A percentile compares a stretch with the other conserved stretches of the same genome.
Evolutionary conservation across 2,888 invertebrate species (phyloP).

Genomic region (Elegia similella): DNA sequence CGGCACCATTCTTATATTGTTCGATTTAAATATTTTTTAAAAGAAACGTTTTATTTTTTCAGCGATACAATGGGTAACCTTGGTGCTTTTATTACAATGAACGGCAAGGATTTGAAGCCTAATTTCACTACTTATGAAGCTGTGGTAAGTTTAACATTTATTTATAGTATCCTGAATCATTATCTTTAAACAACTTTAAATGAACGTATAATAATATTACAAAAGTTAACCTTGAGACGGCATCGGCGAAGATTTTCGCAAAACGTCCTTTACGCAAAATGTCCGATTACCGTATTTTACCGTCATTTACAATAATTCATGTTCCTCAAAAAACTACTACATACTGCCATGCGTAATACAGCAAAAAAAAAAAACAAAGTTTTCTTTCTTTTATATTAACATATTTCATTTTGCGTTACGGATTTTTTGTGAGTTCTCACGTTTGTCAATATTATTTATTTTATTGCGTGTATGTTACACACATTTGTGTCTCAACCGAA

Average conservation of each 20-base stretch:
- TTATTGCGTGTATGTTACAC: neutral
- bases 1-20: no score
- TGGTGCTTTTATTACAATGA: constrained; percentile 98
- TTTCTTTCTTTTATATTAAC: neutral
- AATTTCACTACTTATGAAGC: constrained; percentile 95
- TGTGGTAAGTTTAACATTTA: constrained; percentile 86
- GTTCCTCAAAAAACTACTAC: no score
- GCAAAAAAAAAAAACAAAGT: neutral
- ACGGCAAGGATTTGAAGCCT: constrained; percentile 94
- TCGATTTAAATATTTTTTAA: no score
- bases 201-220: no score
- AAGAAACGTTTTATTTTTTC: constrained; percentile 44
- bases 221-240: no score
- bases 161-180: no score
- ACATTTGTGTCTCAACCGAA: neutral
- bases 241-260: no score
- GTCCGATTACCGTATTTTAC: no score
- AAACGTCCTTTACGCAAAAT: no score
- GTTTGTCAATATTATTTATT: neutral
- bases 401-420: neutral
- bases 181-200: no score
- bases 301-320: no score
- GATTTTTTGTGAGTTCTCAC: neutral
- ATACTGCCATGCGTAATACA: no score
- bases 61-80: constrained; percentile 99